Percentiles rank a stretch among this genome's conserved stretches.
Evolutionary conservation across 2,113 vertebrate species (phyloP).

Genomic region (Ptilorrhoa leucosticta): DNA sequence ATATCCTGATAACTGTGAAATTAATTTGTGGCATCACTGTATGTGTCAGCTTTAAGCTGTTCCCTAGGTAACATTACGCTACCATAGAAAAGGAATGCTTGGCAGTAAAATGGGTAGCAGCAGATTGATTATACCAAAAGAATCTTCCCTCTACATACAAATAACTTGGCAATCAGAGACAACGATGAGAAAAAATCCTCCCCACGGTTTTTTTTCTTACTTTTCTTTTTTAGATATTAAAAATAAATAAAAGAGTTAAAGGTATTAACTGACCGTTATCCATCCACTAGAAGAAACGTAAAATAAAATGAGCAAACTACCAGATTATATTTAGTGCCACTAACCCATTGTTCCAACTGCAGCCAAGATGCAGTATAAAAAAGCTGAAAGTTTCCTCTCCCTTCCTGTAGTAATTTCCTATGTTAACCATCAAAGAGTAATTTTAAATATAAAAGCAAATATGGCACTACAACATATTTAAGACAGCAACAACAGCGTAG

Average conservation of each 20-base stretch:
- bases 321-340: neutral
- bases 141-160: slow-evolving; percentile 58
- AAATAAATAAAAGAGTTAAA: neutral
- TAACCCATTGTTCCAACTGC: neutral
- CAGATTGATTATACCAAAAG: slow-evolving; percentile 60
- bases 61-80: slow-evolving; percentile 76
- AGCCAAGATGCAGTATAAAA: neutral
- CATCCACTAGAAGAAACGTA: neutral
- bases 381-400: neutral
- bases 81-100: slow-evolving; percentile 68
- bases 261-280: neutral
- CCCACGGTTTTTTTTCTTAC: neutral
- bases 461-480: neutral
- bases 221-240: neutral
- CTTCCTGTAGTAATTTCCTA: neutral
- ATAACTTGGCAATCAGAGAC: slow-evolving; percentile 28
- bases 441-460: neutral
- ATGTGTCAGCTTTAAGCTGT: slow-evolving; percentile 71
- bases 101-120: slow-evolving; percentile 64
- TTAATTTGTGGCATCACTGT: slow-evolving; percentile 73
- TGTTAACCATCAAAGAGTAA: neutral
- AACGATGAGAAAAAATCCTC: slow-evolving; percentile 7
- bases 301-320: slow-evolving; percentile 24
- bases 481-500: neutral
- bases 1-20: slow-evolving; percentile 76